A percentile compares a stretch with the other conserved stretches of the same genome.
Conservation (phyloP, 2,113 vertebrate genomes). For the Protobothrops mucrosquamatus region DNA sequence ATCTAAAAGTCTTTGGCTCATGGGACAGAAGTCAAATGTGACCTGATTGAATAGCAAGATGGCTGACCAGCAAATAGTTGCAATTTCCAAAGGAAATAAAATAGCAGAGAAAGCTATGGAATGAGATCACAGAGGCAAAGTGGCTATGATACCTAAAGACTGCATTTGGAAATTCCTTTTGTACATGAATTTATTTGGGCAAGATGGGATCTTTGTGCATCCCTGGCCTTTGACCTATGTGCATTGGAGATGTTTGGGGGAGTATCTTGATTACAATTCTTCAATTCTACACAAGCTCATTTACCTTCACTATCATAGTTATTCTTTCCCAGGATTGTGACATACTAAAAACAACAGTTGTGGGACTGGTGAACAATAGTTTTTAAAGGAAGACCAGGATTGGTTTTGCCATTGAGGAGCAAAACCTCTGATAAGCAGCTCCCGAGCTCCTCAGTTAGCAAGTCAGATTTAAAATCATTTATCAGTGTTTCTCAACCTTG, state of each 20-base stretch:
- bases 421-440: background rate
- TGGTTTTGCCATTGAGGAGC: background rate
- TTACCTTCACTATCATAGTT: background rate
- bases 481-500: too few relatives aligned
- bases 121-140: fast-evolving
- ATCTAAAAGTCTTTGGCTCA: conserved; percentile 14
- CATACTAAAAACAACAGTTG: background rate
- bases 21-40: background rate
- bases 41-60: background rate
- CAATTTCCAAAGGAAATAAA: background rate
- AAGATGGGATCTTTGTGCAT: background rate
- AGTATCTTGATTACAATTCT: background rate
- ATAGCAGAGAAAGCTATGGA: fast-evolving
- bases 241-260: too few relatives aligned
- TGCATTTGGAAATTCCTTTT: background rate
- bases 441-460: background rate
- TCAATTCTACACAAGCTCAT: too few relatives aligned
- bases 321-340: background rate
- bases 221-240: too few relatives aligned
- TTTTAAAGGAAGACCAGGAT: background rate
- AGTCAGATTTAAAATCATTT: background rate
- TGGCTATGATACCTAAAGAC: background rate
- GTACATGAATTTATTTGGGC: background rate
- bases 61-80: fast-evolving
- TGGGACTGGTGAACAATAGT: background rate